A percentile compares a stretch with the other conserved stretches of the same genome.
phyloP scores from a whole-genome alignment of 1,140 invertebrate genomes.

The Drosophila teissieri region DNA sequence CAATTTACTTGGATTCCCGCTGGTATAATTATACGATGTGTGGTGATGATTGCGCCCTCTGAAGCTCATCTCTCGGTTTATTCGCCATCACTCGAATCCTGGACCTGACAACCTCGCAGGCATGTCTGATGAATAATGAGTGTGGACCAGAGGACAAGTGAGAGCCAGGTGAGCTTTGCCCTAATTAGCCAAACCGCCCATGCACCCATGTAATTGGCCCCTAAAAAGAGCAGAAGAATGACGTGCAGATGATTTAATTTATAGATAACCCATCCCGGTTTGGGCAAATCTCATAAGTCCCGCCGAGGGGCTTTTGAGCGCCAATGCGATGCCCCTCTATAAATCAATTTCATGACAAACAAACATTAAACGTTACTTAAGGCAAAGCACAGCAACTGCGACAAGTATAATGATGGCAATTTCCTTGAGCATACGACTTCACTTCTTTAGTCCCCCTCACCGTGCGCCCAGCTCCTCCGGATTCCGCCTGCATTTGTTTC shows the following conservation, averaged over 20 bases:
- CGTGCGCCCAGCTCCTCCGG: not conserved
- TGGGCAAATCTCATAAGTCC: slow-evolving; percentile 11
- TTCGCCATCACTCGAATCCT: slow-evolving; percentile 6
- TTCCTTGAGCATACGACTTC: slow-evolving; percentile 74
- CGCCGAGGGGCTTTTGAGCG: not conserved
- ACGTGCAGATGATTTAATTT: slow-evolving; percentile 21
- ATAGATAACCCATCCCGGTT: slow-evolving; percentile 7
- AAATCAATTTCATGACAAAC: slow-evolving; percentile 80
- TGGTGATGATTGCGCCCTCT: slow-evolving; percentile 18
- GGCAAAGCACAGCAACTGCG: slow-evolving; percentile 66
- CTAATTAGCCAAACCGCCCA: slow-evolving; percentile 66
- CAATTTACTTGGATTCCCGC: slow-evolving; percentile 70
- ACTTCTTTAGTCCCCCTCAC: slow-evolving; percentile 22
- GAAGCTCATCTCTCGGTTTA: not conserved
- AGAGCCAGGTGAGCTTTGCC: slow-evolving; percentile 64
- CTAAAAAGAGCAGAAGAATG: slow-evolving; percentile 20
- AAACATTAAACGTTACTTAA: slow-evolving; percentile 81
- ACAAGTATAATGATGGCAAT: slow-evolving; percentile 81
- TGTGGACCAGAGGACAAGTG: slow-evolving; percentile 22
- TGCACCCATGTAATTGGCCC: slow-evolving; percentile 58
- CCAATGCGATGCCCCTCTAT: slow-evolving; percentile 32
- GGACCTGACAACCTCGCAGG: slow-evolving; percentile 54
- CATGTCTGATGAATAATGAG: slow-evolving; percentile 53
- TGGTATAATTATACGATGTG: slow-evolving; percentile 73
- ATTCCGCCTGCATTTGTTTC: slow-evolving; percentile 24